Evolutionary conservation across 1,140 invertebrate genomes (phyloP).

Genomic region (Lordiphosa collinella): DNA sequence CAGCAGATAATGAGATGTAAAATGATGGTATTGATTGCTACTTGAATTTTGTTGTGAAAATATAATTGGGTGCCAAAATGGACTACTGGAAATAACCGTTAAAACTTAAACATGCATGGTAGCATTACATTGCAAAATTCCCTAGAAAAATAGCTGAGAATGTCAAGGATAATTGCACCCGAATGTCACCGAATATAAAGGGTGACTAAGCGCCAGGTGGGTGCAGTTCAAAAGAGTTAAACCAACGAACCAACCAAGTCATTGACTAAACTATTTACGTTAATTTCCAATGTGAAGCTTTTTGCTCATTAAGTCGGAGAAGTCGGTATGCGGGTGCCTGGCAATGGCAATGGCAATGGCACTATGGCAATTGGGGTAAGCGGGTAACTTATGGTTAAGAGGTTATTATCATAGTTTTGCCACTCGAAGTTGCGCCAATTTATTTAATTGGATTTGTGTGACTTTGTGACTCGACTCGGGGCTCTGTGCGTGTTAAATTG

Average conservation of each 20-base stretch:
- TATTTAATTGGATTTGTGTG: conserved; percentile 44
- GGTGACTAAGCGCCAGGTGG: conserved; percentile 71
- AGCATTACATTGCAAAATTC: conserved; percentile 27
- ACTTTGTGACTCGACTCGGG: conserved; percentile 15
- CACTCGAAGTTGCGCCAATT: conserved; percentile 49
- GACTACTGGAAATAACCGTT: conserved; percentile 14
- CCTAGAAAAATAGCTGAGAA: conserved; percentile 31
- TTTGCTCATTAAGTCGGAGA: conserved; percentile 22
- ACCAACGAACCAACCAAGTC: conserved; percentile 16
- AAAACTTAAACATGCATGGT: conserved; percentile 29
- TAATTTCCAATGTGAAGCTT: conserved; percentile 38
- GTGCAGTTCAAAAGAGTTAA: conserved; percentile 22
- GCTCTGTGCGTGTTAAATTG: conserved; percentile 42
- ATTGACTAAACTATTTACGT: conserved; percentile 55
- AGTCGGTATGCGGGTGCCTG: conserved; percentile 34
- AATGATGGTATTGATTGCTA: conserved; percentile 27
- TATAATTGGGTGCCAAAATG: conserved; percentile 49
- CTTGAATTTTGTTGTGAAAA: background rate
- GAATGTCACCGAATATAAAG: conserved; percentile 11
- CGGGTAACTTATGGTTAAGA: conserved; percentile 31
- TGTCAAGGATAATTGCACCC: conserved; percentile 43
- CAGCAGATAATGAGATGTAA: conserved; percentile 53
- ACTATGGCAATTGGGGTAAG: conserved; percentile 14
- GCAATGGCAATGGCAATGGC: conserved; percentile 14
- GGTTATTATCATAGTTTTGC: conserved; percentile 49